Evolutionary conservation across 2,888 invertebrate species (phyloP).

Genomic region (Pristionchus maxplancki): DNA sequence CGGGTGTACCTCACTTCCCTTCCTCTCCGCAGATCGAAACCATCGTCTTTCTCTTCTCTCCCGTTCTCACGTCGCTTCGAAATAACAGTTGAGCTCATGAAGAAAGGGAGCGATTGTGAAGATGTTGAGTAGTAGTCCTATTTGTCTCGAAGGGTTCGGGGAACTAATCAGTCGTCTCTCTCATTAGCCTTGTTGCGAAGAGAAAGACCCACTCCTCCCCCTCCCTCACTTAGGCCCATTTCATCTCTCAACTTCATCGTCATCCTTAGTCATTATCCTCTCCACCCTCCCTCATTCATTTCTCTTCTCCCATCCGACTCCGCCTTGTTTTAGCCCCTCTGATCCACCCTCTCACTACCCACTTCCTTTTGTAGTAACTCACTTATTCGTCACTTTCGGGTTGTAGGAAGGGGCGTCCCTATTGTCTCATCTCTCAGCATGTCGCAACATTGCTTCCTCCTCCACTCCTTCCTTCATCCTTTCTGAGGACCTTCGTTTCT

Average conservation of each 20-base stretch:
- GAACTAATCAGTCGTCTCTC: not conserved
- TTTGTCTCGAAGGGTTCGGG: not conserved
- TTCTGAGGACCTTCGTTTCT: not conserved
- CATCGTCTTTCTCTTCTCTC: not conserved
- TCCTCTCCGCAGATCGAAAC: not conserved
- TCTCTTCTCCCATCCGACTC: not conserved
- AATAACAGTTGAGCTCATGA: conserved; percentile 23
- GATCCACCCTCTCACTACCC: conserved; percentile 39
- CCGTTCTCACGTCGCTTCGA: not conserved
- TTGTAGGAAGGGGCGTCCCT: not conserved
- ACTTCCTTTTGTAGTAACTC: conserved; percentile 19
- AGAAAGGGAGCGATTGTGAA: not conserved
- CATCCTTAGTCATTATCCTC: conserved; percentile 30
- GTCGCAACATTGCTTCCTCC: not conserved
- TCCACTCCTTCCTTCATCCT: not conserved
- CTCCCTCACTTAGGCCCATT: not conserved
- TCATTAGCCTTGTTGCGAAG: conserved; percentile 21
- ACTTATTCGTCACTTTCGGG: conserved; percentile 37
- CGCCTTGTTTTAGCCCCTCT: conserved; percentile 31
- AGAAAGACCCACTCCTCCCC: not conserved
- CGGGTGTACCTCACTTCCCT: not conserved
- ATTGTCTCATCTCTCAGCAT: not conserved
- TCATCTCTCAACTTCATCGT: conserved; percentile 36
- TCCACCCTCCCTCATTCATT: not conserved
- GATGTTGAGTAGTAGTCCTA: not conserved